Conservation (phyloP, 1,140 invertebrate species). For the Tetramorium simillimum region DNA sequence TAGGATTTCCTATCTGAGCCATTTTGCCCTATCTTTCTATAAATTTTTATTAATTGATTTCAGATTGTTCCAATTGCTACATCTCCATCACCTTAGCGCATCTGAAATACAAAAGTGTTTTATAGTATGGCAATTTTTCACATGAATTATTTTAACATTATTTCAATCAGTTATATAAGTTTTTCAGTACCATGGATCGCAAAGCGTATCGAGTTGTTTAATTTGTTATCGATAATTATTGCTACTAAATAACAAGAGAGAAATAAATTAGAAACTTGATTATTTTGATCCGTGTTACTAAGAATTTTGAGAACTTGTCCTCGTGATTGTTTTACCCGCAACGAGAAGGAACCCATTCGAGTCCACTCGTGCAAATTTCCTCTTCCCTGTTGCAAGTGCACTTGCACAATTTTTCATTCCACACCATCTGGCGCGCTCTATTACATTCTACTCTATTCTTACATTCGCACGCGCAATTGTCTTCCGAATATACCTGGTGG, state of each 20-base stretch:
- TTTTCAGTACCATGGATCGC: not conserved
- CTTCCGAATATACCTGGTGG: constrained; percentile 36
- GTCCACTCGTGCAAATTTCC: constrained; percentile 50
- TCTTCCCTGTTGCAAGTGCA: constrained; percentile 55
- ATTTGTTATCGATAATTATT: not conserved
- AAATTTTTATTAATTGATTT: too few relatives aligned
- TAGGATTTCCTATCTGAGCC: not conserved
- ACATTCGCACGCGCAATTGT: constrained; percentile 63
- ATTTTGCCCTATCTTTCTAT: too few relatives aligned
- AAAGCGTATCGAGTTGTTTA: not conserved
- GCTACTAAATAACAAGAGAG: not conserved
- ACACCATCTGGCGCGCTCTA: constrained; percentile 43
- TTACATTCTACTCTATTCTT: constrained; percentile 44
- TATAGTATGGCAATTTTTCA: not conserved
- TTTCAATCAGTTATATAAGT: not conserved
- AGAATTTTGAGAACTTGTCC: not conserved
- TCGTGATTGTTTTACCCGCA: constrained; percentile 51
- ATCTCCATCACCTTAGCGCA: constrained; percentile 53
- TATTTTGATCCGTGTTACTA: not conserved
- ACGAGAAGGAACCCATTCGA: constrained; percentile 57
- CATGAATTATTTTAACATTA: not conserved
- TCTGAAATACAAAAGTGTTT: constrained; percentile 34
- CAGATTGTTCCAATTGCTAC: not conserved
- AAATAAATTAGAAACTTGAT: not conserved
- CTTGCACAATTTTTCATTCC: constrained; percentile 57